Base-by-base conservation (phyloP, 2,113 vertebrate species). In the Tiliqua scincoides region DNA sequence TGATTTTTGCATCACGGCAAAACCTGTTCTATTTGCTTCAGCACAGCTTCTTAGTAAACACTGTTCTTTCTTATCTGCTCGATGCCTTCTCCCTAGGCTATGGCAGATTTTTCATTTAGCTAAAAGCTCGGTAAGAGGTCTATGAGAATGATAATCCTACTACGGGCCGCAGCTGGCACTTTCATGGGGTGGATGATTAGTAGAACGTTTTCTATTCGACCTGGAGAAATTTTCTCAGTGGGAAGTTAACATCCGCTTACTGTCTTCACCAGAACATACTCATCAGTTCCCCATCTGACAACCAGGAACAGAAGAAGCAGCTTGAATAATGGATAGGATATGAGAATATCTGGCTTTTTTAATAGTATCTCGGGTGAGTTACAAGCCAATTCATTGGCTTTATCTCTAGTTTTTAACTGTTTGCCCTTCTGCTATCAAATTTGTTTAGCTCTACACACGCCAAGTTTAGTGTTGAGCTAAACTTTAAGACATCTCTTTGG, bases 151-250 rank as follows among this genome's bases (percentile, higher is more conserved):
- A 99, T 99, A 98, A 99, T 98, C 98, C 97, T 97, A 97, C 96
- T 94, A 98, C 95, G 94, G 98, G 98, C 98, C 97, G 96, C 98
- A 99, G 99, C 99, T 99, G 99, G 98, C 97, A 97, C 96, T 98
- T 98, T 97, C 97, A 97, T 97, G 97, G 98, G 97, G 97, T 97
- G 94, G 98, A 98, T 99, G 98, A 99, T 99, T 99, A 99, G 98
- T 98, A 96, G 97, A 97, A 97, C 96, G 97, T 97, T 99, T 99
- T 98, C 97, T 98, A 98, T 98, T 98, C 98, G 98, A 99, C 99
- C 99, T 99, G 98, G 98, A 99, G 98, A 99, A 99, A 99, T 99
- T 98, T 97, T 98, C 98, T 97, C 99, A 98, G 99, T 99, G 98
- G 99, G 98, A 98, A 97, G 97, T 98, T 98, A 98, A 98, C 98